Evolutionary conservation across 35 echinoderm and acorn worm genomes (phyloP).

Genomic region (Heliocidaris tuberculata): DNA sequence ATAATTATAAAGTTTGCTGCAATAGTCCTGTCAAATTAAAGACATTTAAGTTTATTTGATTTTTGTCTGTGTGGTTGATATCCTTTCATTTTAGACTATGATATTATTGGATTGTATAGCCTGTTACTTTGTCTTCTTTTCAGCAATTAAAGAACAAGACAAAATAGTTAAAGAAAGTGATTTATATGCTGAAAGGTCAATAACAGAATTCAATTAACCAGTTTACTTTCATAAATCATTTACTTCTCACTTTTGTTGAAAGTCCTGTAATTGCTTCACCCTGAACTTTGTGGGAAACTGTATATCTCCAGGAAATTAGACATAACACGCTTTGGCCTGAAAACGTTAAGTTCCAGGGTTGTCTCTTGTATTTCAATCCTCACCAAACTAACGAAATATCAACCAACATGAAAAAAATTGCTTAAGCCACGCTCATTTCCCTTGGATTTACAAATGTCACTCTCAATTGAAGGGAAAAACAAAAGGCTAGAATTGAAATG

Average conservation of each 20-base stretch:
- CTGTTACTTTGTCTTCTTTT: too few species aligned
- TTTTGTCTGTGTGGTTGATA: too few species aligned
- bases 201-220: neutral
- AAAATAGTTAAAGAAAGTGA: too few species aligned
- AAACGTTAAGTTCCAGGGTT: neutral
- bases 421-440: neutral
- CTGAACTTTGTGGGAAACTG: neutral
- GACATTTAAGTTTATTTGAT: too few species aligned
- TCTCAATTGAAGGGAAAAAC: neutral
- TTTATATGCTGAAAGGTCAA: too few species aligned
- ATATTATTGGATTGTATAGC: too few species aligned
- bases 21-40: too few species aligned
- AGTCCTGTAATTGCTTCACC: neutral
- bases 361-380: neutral
- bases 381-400: neutral
- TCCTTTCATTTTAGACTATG: too few species aligned
- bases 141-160: too few species aligned
- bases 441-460: slow-evolving; percentile 11
- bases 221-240: neutral
- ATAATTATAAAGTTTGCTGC: too few species aligned
- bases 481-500: neutral
- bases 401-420: neutral
- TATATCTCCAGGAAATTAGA: neutral
- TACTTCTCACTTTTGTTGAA: neutral
- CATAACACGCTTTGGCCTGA: neutral